These are phyloP conservation scores for Triplophysa yarkandensis DNA, from an alignment of 2,797 vertebrate genomes.

Conservation along the genomic window DNA sequence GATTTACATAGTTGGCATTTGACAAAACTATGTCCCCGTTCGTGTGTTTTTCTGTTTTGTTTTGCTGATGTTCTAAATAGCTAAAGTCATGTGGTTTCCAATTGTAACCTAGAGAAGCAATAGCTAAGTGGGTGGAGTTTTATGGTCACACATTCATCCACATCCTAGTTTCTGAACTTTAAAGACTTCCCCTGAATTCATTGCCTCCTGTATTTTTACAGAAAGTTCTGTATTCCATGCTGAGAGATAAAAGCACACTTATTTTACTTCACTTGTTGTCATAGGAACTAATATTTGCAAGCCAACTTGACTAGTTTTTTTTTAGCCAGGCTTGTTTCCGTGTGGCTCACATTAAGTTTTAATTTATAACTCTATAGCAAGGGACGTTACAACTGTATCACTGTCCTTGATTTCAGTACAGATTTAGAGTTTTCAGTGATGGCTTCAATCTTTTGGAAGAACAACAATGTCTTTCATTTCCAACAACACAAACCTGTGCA, in stretches of 20 bases:
- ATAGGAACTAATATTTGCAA: constrained; percentile 43
- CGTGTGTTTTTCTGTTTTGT: constrained; percentile 16
- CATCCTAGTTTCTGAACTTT: constrained; percentile 12
- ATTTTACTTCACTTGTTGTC: constrained; percentile 34
- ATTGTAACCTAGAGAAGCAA: constrained; percentile 15
- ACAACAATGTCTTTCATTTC: constrained; percentile 13
- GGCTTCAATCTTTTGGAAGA: constrained; percentile 3
- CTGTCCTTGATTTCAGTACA: background rate
- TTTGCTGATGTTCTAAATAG: constrained; percentile 27
- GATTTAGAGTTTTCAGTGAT: constrained; percentile 19
- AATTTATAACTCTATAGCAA: background rate
- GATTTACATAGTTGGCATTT: background rate
- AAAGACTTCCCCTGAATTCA: constrained; percentile 20
- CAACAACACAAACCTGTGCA: constrained; percentile 2
- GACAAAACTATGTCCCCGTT: constrained; percentile 29
- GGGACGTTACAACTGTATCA: too few relatives aligned
- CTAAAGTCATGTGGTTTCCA: constrained; percentile 19
- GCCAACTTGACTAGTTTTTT: constrained; percentile 35
- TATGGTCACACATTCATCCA: constrained; percentile 18
- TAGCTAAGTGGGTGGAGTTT: constrained; percentile 6
- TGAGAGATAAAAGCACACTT: background rate
- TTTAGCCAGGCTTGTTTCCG: constrained; percentile 7
- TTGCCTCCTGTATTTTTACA: constrained; percentile 17
- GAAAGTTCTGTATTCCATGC: background rate
- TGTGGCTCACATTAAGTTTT: background rate